Base-by-base conservation (phyloP, 2,113 vertebrate genomes). In the Calidris pygmaea region DNA sequence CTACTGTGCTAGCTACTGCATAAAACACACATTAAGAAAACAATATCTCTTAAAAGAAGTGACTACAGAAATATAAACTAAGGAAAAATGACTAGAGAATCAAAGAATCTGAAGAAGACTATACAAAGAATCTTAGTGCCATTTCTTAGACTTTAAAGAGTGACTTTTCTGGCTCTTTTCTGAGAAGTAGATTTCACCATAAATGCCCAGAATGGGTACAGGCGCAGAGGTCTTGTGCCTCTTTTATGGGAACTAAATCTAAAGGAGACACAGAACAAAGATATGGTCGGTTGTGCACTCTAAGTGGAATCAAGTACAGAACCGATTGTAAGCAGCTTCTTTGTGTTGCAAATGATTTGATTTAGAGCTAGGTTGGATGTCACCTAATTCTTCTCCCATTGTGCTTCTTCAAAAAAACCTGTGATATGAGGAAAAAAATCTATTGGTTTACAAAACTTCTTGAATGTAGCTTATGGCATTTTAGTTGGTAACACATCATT, bases 221-320 rank as follows among this genome's bases (percentile, higher is more conserved):
- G 23, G 10, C 0, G 0, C 14, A 62, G n/a, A 76, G 32, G 8
- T 58, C 5, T 8, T 26, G 1, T 77, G 45, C 9, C 29, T 58
- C 12, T 77, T 43, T 37, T 59, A 11, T 21, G 14, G 12, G 26
- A 90, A 55, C 6, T 24, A 16, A 71, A 7, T 72, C 29, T 93
- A 62, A 93, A 59, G 3, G 59, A 62, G 14, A 66, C 30, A 47
- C 8, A 74, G 7, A 3, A 70, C 4, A 62, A 35, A 63, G 10
- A 16, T 43, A 23, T 12, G 8, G 16, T 45, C 47, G 53, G 7
- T 55, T 27, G 12, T 47, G 41, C 20, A 26, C 34, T 63, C 23
- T n/a, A 34, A 41, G 7, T 60, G 29, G 17, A 77, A 81, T 78
- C 29, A 71, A 63, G 24, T 29, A 45, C 26, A 53, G 71, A 37